Evolutionary conservation across 1,140 invertebrate genomes (phyloP).

Genomic region (Antheraea mylitta): DNA sequence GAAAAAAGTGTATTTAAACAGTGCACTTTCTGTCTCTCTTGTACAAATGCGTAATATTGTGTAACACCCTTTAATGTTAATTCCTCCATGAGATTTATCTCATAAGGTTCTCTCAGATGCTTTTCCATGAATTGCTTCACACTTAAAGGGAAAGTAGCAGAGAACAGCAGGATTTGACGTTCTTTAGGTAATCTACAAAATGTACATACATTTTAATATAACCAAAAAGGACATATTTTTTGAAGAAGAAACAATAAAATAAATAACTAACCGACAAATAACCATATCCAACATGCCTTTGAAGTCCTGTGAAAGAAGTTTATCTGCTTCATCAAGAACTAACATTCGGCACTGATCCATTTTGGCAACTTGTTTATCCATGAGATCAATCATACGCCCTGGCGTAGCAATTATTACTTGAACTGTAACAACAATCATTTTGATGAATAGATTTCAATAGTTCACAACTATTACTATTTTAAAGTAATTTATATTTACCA

Average conservation of each 20-base stretch:
- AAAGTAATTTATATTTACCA: conserved; percentile 76
- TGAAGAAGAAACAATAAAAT: background rate
- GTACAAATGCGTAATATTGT: conserved; percentile 99
- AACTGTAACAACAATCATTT: conserved; percentile 80
- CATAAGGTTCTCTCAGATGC: conserved; percentile 97
- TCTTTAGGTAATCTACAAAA: conserved; percentile 89
- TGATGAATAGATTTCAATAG: background rate
- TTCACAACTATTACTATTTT: conserved; percentile 1
- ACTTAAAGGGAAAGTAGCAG: conserved; percentile 98
- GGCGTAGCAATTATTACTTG: conserved; percentile 99
- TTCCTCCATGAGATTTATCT: conserved; percentile 99
- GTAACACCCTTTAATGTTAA: conserved; percentile 99
- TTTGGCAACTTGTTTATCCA: conserved; percentile 99
- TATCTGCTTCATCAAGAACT: conserved; percentile 99
- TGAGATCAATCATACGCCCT: conserved; percentile 99
- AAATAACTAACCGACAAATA: conserved; percentile 85
- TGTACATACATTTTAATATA: conserved; percentile 15
- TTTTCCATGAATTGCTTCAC: conserved; percentile 99
- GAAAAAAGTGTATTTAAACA: conserved; percentile 99
- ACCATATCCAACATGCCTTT: conserved; percentile 99
- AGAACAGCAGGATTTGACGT: conserved; percentile 98
- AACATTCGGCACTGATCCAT: conserved; percentile 98
- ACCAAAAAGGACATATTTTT: background rate
- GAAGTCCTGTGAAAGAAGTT: conserved; percentile 99
- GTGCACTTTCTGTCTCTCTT: conserved; percentile 99